Conservation (phyloP, 2,113 vertebrate genomes). For the Phainopepla nitens region DNA sequence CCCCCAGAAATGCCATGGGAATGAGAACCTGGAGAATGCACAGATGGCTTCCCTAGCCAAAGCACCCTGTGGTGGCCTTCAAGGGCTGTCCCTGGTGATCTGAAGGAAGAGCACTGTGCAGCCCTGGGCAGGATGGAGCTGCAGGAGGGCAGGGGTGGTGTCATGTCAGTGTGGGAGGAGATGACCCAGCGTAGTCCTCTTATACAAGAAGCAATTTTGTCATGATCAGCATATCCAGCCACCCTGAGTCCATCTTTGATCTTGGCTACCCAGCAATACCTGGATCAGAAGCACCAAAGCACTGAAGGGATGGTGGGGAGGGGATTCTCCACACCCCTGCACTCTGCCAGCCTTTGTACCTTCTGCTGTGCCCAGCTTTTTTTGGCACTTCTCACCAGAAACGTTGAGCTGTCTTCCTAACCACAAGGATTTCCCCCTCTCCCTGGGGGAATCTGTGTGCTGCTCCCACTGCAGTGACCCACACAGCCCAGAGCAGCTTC, state of each 20-base stretch:
- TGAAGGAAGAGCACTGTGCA: background rate
- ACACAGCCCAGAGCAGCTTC: background rate
- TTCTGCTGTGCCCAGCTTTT: background rate
- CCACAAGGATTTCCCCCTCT: rapidly evolving
- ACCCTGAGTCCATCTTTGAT: background rate
- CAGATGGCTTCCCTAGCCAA: background rate
- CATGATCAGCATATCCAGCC: background rate
- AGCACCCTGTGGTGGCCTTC: rapidly evolving
- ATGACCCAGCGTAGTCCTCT: background rate
- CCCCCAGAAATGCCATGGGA: background rate
- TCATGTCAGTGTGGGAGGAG: background rate
- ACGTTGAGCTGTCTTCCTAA: background rate
- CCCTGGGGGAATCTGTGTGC: rapidly evolving
- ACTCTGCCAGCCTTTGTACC: background rate
- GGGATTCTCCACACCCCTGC: background rate
- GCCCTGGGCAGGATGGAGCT: background rate
- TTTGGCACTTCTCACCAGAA: background rate
- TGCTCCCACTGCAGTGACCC: background rate
- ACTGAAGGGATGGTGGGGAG: background rate
- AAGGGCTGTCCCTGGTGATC: background rate
- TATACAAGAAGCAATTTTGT: background rate
- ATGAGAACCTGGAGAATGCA: background rate
- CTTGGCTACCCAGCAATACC: background rate
- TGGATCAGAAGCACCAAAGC: background rate
- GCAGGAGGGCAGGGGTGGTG: background rate